A percentile compares a stretch with the other conserved stretches of the same genome.
phyloP scores from a whole-genome alignment of 2,888 invertebrate genomes.

The Uropetala carovei region DNA sequence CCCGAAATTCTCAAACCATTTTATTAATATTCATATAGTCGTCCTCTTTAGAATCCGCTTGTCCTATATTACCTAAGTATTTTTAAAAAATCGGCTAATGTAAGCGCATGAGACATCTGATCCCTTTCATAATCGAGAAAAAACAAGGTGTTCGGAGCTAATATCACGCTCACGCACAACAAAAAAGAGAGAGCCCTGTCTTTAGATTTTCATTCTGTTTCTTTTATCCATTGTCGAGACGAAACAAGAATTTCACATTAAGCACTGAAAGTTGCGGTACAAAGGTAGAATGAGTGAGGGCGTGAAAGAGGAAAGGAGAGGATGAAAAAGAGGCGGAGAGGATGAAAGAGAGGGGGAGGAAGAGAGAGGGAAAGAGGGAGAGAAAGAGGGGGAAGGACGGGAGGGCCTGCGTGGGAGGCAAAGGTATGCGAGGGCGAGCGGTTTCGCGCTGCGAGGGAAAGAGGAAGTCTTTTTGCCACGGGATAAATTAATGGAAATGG shows the following conservation, averaged over 20 bases:
- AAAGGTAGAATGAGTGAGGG: not conserved
- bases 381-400: not conserved
- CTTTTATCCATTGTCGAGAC: not conserved
- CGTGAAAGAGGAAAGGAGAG: not conserved
- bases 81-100: too few relatives aligned
- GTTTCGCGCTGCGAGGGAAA: not conserved
- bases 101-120: too few relatives aligned
- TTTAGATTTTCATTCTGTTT: too few relatives aligned
- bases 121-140: too few relatives aligned
- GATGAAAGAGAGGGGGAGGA: not conserved
- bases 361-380: not conserved
- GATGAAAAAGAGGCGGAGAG: not conserved
- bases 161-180: too few relatives aligned
- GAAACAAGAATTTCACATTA: constrained; percentile 44
- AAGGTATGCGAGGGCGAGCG: not conserved
- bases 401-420: not conserved
- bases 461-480: constrained; percentile 3
- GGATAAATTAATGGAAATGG: constrained; percentile 34
- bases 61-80: too few relatives aligned
- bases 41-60: too few relatives aligned
- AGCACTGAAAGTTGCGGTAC: constrained; percentile 42
- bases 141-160: too few relatives aligned
- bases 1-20: too few relatives aligned
- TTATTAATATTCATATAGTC: too few relatives aligned
- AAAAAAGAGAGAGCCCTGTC: too few relatives aligned